phyloP scores from a whole-genome alignment of 2,888 invertebrate species.

The Drosophila stalkeri region DNA sequence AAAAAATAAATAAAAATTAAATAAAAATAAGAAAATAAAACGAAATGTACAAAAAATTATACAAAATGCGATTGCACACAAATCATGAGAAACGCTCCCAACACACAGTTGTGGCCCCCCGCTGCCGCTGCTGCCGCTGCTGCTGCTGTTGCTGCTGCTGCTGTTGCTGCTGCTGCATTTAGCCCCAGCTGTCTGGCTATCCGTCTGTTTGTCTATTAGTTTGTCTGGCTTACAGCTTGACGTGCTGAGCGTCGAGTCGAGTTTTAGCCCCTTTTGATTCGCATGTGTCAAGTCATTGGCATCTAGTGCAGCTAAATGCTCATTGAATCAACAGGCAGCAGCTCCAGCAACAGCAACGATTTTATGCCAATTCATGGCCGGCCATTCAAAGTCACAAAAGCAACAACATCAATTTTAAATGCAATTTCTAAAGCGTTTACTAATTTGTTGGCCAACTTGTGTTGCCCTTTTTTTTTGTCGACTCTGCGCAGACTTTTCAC shows the following conservation, averaged over 20 bases:
- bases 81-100: conserved; percentile 65
- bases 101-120: conserved; percentile 41
- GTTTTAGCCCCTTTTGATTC: conserved; percentile 70
- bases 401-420: conserved; percentile 35
- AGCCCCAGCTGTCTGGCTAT: conserved; percentile 41
- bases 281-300: conserved; percentile 81
- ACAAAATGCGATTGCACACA: conserved; percentile 62
- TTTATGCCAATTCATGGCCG: conserved; percentile 76
- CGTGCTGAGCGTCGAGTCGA: conserved; percentile 58
- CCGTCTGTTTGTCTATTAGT: conserved; percentile 49
- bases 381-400: conserved; percentile 55
- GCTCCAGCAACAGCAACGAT: conserved; percentile 40
- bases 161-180: conserved; percentile 52
- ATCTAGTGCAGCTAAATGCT: conserved; percentile 80
- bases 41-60: conserved; percentile 39
- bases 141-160: conserved; percentile 47
- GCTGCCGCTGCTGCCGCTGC: conserved; percentile 48
- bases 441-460: conserved; percentile 68
- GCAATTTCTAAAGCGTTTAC: conserved; percentile 64
- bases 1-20: neutral
- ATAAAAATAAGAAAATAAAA: neutral
- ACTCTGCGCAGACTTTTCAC: conserved; percentile 61
- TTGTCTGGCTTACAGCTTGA: conserved; percentile 45
- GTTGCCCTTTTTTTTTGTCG: conserved; percentile 28
- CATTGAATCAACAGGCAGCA: conserved; percentile 64